Evolutionary conservation across 2,797 vertebrate genomes (phyloP).

Genomic region (Limosa lapponica): DNA sequence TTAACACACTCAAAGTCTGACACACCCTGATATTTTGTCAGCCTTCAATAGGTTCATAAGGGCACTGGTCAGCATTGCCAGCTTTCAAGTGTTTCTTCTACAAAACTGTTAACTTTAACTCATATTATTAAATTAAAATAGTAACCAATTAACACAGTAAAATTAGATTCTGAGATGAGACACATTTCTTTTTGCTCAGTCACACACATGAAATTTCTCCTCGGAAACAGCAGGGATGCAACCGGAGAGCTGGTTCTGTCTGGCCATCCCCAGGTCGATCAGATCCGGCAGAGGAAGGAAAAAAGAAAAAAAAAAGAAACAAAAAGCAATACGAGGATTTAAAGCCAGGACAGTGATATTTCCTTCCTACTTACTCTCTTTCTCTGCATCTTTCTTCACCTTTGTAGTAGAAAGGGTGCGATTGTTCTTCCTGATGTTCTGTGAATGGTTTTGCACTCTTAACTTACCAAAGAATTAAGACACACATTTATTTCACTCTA

Average conservation of each 20-base stretch:
- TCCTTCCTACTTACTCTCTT: background rate
- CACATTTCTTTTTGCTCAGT: background rate
- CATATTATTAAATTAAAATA: background rate
- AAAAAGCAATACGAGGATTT: background rate
- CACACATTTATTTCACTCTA: background rate
- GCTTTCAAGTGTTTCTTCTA: background rate
- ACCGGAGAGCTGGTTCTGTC: background rate
- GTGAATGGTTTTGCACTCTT: background rate
- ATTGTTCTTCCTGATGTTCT: background rate
- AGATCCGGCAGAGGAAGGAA: background rate
- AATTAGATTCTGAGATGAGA: background rate
- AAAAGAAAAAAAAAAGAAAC: background rate
- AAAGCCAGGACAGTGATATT: background rate
- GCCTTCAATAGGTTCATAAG: background rate
- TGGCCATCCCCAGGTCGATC: background rate
- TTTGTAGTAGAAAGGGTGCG: background rate
- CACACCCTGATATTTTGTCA: background rate
- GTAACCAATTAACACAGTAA: background rate
- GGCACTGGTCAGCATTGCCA: background rate
- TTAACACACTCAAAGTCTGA: background rate
- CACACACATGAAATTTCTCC: background rate
- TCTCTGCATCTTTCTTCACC: background rate
- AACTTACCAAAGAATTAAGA: background rate
- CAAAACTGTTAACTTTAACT: background rate
- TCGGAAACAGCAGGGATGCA: background rate